Base-by-base conservation (phyloP, 1,140 invertebrate genomes). In the Nasonia longicornis region DNA sequence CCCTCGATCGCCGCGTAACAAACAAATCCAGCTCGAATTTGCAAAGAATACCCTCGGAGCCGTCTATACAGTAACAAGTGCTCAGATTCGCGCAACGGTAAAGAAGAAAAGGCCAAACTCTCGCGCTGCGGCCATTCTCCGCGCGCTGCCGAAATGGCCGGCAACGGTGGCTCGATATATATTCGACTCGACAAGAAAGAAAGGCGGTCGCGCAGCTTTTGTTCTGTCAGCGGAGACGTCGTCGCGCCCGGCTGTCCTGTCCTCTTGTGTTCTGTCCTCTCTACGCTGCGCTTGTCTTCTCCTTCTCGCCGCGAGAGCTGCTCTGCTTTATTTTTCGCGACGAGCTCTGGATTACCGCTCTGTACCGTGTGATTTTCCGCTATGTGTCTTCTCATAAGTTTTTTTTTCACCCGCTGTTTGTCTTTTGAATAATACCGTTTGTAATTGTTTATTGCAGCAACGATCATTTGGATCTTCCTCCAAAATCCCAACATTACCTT, bases 171-270 rank as follows among this genome's bases (percentile, higher is more conserved):
- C 58, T 16, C 10, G 72, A 52, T 52, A 66, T 48, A 70, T 42
- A 80, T 69, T 80, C 16, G 38, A 10, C 16, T 22, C 22, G 63
- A 26, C n/a, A 35, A 35, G 31, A 52, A 79, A 75, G 38, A 69
- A 80, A 69, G 72, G 29, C 84, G 87, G 89, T 89, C 89, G 90
- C 63, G 14, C 88, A 86, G 87, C 89, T 90, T 90, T 91, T 91
- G 89, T 91, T 89, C 89, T 91, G 90, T 90, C 90, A 91, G 86
- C 85, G 86, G 84, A 89, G 88, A 83, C 82, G 63, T 67, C 10
- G 70, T 66, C 85, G 86, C 87, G 84, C 84, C 85, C 83, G 83
- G 4, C 29, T 20, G 0, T 38, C 63, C 67, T 83, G 73, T 72
- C 58, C 73, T 66, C 78, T 16, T 26, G 77, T 35, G 77, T 38